Base-by-base conservation (phyloP, 2,797 vertebrate species). In the Acipenser transmontanus region DNA sequence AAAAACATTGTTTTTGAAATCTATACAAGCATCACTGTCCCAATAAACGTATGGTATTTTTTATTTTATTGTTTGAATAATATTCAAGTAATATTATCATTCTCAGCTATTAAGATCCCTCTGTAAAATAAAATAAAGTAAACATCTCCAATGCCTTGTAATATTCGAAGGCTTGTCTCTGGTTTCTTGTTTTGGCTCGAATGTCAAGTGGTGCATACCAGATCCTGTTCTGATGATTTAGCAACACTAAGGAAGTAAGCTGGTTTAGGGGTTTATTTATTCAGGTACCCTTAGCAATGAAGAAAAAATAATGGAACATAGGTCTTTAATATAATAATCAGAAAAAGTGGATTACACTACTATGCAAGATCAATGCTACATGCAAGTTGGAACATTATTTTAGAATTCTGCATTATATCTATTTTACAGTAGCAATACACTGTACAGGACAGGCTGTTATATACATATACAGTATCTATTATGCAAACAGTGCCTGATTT, bases 11-110 rank as follows among this genome's bases (percentile, higher is more conserved):
- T 82, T 87, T 71, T 84, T 85, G 78, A 70, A 79, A 81, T 82
- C 80, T 8, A 70, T 76, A 70, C 72, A 69, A 73, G 76, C 47
- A 50, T 87, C 71, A 76, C 7, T 59, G 77, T 76, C 72, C 73
- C 71, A 67, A 73, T 79, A 86, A 82, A 84, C 75, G 68, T 14
- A 10, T 48, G 69, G 75, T 77, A 74, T 81, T 78, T 77, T 80
- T 70, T 57, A 57, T 57, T 57, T 13, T 13, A 57, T 57, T 57
- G 54, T 57, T 34, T 57, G 54, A 57, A 57, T 11, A 13, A 57
- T 57, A n/a, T 13, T 57, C 54, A 57, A n/a, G 54, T 57, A 57
- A 57, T 7, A 11, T 34, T 3, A 34, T 34, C 34, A 3, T 34
- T 34, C 34, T 34, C 34, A 4, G 34, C 34, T 34, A 34, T 34